phyloP scores from a whole-genome alignment of 2,797 vertebrate genomes.

The Buceros bicornis region DNA sequence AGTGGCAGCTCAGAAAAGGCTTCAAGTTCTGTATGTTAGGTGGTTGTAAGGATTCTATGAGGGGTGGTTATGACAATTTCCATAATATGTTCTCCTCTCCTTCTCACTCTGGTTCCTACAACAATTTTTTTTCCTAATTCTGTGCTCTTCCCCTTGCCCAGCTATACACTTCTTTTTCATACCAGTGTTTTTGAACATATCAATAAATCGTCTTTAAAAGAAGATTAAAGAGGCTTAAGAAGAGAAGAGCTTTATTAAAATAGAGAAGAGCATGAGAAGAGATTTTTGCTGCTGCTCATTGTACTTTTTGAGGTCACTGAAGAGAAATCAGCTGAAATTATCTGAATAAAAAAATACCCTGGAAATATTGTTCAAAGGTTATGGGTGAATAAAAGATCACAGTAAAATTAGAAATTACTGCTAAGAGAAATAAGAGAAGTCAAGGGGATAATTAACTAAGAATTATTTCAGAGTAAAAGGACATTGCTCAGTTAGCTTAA shows the following conservation, averaged over 20 bases:
- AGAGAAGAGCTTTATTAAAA: neutral
- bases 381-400: conserved; percentile 43
- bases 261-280: neutral
- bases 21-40: neutral
- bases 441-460: conserved; percentile 40
- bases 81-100: neutral
- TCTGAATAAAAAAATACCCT: neutral
- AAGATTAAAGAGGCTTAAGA: neutral
- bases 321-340: conserved; percentile 22
- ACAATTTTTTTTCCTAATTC: neutral
- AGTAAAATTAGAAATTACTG: conserved; percentile 48
- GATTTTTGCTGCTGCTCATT: neutral
- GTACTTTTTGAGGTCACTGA: conserved; percentile 10
- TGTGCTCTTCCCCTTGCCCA: neutral
- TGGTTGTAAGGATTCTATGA: neutral
- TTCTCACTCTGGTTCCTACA: neutral
- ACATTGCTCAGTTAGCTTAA: conserved; percentile 13
- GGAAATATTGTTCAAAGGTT: conserved; percentile 31
- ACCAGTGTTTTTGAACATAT: neutral
- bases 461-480: conserved; percentile 26
- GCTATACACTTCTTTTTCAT: neutral
- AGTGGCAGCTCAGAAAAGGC: neutral
- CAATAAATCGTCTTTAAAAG: neutral
- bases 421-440: conserved; percentile 26
- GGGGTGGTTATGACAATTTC: neutral